Evolutionary conservation across 1,140 invertebrate genomes (phyloP).

Genomic region (Ephestia elutella): DNA sequence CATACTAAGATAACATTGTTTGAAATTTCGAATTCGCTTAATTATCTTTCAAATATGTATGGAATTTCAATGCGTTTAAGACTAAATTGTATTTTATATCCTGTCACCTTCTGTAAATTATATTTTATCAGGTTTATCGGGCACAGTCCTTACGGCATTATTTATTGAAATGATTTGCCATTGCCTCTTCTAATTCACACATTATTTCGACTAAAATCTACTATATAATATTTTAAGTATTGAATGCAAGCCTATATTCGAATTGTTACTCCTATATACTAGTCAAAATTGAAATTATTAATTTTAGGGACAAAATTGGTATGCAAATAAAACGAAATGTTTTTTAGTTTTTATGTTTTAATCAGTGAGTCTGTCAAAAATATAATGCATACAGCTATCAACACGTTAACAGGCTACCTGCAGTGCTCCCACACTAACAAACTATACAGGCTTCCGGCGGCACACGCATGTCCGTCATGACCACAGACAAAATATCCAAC

Average conservation of each 20-base stretch:
- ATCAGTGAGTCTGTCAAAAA: constrained; percentile 68
- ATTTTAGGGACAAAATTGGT: background rate
- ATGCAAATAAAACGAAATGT: constrained; percentile 10
- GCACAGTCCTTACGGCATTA: no score
- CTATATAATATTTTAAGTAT: background rate
- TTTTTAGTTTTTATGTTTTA: constrained; percentile 52
- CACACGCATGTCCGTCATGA: background rate
- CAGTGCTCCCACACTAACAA: constrained; percentile 28
- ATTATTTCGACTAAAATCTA: no score
- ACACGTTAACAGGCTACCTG: constrained; percentile 52
- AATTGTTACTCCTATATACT: constrained; percentile 2
- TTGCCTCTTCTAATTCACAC: no score
- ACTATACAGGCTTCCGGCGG: constrained; percentile 26
- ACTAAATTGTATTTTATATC: no score
- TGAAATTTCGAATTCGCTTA: no score
- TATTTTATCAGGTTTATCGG: no score
- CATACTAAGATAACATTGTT: no score
- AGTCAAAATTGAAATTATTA: constrained; percentile 11
- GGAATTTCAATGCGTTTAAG: no score
- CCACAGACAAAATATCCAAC: no score
- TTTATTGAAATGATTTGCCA: no score
- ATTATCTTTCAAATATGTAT: no score
- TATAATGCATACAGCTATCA: constrained; percentile 62
- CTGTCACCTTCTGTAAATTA: no score
- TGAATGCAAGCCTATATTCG: background rate